These are phyloP conservation scores for Ashinkailepas kermadecensis DNA, from an alignment of 2,888 invertebrate species.

Conservation along the genomic window DNA sequence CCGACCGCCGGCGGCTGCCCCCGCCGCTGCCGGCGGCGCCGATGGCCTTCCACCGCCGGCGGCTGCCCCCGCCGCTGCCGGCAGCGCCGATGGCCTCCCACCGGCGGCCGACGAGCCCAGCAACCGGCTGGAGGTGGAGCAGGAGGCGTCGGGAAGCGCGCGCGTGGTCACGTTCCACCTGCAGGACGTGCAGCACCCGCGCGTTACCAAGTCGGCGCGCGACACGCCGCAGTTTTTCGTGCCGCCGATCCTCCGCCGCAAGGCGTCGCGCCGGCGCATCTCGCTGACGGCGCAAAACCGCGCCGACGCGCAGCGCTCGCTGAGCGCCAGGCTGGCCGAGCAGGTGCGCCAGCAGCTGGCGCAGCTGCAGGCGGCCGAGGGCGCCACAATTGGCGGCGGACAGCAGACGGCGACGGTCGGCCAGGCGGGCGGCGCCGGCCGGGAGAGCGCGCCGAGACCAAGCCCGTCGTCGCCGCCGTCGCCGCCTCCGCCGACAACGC, in stretches of 20 bases:
- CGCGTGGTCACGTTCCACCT: neutral
- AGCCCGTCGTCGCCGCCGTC: too few species aligned
- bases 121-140: neutral
- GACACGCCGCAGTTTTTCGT: neutral
- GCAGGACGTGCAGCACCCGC: neutral
- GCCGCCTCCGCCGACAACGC: too few species aligned
- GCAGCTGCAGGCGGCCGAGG: neutral
- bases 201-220: neutral
- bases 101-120: neutral
- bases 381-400: neutral
- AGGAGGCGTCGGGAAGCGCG: neutral
- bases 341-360: slow-evolving; percentile 1
- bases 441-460: too few species aligned
- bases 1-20: neutral
- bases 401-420: too few species aligned
- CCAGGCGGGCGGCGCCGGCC: too few species aligned
- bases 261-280: neutral
- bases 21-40: too few species aligned
- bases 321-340: neutral
- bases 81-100: too few species aligned
- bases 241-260: neutral
- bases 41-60: neutral
- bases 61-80: neutral
- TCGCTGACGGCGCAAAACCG: neutral
- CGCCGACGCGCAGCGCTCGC: neutral